Conservation (phyloP, 2,888 invertebrate species). For the Apamea crenata region DNA sequence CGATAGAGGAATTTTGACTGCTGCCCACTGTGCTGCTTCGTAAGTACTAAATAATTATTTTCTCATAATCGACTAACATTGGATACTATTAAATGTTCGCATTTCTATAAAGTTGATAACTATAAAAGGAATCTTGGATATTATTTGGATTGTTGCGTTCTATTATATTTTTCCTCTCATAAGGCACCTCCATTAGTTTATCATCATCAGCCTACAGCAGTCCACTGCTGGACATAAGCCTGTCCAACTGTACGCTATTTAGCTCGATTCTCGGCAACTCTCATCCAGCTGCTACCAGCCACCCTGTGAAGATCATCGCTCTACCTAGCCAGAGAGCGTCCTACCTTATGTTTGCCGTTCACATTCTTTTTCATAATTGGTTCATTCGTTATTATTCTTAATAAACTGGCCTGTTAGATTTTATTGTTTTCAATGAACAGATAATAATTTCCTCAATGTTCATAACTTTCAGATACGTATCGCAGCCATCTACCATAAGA, state of each 20-base stretch:
- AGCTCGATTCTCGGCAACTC: background rate
- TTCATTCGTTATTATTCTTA: background rate
- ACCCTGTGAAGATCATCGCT: background rate
- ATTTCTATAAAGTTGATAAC: background rate
- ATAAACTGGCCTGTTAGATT: background rate
- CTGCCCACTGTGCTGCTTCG: conserved; percentile 84
- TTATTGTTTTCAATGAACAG: background rate
- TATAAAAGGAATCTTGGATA: background rate
- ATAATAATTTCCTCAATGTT: background rate
- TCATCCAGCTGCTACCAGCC: background rate
- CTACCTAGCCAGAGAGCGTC: background rate
- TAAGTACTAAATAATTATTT: conserved; percentile 49
- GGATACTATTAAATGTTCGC: background rate
- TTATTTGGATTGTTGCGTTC: background rate
- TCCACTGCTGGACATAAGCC: background rate
- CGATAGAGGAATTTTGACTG: conserved; percentile 78
- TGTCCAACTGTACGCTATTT: background rate
- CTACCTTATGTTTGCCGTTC: background rate
- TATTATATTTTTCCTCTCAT: background rate
- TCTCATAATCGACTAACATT: background rate
- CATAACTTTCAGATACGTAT: conserved; percentile 73
- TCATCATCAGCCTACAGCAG: background rate
- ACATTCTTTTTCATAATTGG: background rate
- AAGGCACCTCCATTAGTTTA: background rate
- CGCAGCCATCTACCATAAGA: conserved; percentile 73